Conservation (phyloP, 2,888 invertebrate genomes). For the Minunthozetes semirufus region DNA sequence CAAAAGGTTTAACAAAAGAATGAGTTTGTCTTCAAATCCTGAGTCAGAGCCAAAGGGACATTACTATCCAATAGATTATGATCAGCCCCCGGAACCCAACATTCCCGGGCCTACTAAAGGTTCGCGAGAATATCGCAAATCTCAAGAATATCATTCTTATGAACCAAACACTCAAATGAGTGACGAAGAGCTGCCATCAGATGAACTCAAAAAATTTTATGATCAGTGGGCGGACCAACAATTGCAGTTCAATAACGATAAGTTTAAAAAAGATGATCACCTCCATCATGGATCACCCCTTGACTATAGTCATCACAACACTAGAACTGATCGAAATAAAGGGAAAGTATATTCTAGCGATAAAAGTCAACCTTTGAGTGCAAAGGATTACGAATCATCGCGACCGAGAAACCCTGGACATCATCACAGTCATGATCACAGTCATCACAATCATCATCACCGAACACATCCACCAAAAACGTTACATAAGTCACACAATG, state of each 20-base stretch:
- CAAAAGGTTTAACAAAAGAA: not conserved
- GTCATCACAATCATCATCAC: too few species aligned
- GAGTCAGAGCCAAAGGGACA: not conserved
- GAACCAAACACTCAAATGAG: not conserved
- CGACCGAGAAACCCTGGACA: not conserved
- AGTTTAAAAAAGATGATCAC: too few species aligned
- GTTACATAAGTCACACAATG: too few species aligned
- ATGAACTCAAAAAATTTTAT: not conserved
- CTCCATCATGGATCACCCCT: too few species aligned
- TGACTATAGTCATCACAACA: too few species aligned
- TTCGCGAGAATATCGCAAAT: not conserved
- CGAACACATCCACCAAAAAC: too few species aligned
- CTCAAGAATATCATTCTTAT: conserved; percentile 14
- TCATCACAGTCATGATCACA: not conserved
- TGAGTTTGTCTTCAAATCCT: not conserved
- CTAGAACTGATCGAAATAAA: too few species aligned
- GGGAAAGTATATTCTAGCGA: too few species aligned
- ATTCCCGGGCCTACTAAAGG: not conserved
- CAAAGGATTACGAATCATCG: not conserved
- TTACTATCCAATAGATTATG: not conserved
- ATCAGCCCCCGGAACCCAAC: not conserved
- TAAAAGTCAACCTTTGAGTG: too few species aligned
- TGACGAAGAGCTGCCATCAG: not conserved
- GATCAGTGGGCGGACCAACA: too few species aligned
- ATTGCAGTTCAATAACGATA: too few species aligned